These are phyloP conservation scores for Synergus itoensis DNA, from an alignment of 2,888 invertebrate species.

Conservation along the genomic window DNA sequence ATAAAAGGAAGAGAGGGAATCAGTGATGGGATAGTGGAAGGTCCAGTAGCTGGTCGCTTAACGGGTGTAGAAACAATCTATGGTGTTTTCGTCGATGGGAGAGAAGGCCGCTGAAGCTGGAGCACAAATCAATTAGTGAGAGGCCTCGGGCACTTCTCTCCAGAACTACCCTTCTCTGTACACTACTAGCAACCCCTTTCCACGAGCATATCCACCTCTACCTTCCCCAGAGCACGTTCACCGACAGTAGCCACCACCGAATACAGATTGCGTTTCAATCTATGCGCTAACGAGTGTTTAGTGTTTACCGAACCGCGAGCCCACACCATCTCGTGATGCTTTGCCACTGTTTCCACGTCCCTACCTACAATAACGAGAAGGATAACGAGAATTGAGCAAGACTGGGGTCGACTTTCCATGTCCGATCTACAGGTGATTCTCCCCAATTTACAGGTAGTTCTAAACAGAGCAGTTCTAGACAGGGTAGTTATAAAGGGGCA, in stretches of 20 bases:
- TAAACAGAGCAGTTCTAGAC: no score
- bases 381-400: conserved; percentile 55
- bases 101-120: conserved; percentile 65
- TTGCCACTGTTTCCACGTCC: conserved; percentile 71
- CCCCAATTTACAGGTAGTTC: neutral
- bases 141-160: conserved; percentile 65
- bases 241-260: conserved; percentile 66
- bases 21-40: conserved; percentile 51
- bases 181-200: conserved; percentile 55
- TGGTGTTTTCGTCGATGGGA: conserved; percentile 63
- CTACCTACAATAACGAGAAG: conserved; percentile 66
- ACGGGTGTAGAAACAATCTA: conserved; percentile 57
- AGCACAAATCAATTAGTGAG: conserved; percentile 74
- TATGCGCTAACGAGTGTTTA: conserved; percentile 76
- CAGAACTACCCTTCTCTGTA: conserved; percentile 67
- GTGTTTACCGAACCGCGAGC: conserved; percentile 76
- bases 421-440: conserved; percentile 41
- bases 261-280: conserved; percentile 77
- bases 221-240: conserved; percentile 53
- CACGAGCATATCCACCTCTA: conserved; percentile 56
- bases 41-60: conserved; percentile 54
- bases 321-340: conserved; percentile 60
- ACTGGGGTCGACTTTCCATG: conserved; percentile 22
- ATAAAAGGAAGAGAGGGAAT: conserved; percentile 55
- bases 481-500: neutral